Evolutionary conservation across 2,113 vertebrate genomes (phyloP), one percentile per base, ranked within the genome.

Genomic region (Larimichthys polyactis): DNA sequence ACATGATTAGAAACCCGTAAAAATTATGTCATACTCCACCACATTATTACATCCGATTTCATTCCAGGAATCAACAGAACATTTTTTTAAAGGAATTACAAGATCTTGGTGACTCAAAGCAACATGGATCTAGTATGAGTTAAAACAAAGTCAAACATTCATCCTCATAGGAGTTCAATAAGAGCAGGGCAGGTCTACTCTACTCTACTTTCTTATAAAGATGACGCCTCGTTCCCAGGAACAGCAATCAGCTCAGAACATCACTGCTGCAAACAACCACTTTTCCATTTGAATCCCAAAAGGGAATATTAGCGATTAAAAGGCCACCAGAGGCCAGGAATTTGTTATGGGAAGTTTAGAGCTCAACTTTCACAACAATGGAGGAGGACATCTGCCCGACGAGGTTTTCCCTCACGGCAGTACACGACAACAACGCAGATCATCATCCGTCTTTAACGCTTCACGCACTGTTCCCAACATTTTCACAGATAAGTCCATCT

Each of bases 241-340:
- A 62, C 19, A 36, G 29, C 58, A 20, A 64, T 59, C 9, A 24
- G 12, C 43, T 57, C 51, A 48, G n/a, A 70, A 81, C 44, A 83
- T 57, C n/a, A 67, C 1, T 40, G 52, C 71, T 71, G 32, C 60
- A 22, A 11, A 49, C 78, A 49, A 57, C 15, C 36, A 43, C 44
- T 40, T 72, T 10, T 57, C 22, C n/a, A 83, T 16, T 40, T 69
- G 15, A 54, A 43, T 79, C 59, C 43, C 71, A 79, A 71, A 64
- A 19, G 43, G 59, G 36, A 80, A 76, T 58, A 65, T 71, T 70
- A 46, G 81, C 27, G 11, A 78, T 71, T 60, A 75, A 82, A 71
- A 67, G 14, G 49, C 67, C 11, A 17, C 57, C 29, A 68, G 58
- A 70, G 36, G 22, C 48, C 68, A 72, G 55, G 49, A 68, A 51